These are phyloP conservation scores for Thalassoma bifasciatum DNA, from an alignment of 2,113 vertebrate species.

Conservation along the genomic window DNA sequence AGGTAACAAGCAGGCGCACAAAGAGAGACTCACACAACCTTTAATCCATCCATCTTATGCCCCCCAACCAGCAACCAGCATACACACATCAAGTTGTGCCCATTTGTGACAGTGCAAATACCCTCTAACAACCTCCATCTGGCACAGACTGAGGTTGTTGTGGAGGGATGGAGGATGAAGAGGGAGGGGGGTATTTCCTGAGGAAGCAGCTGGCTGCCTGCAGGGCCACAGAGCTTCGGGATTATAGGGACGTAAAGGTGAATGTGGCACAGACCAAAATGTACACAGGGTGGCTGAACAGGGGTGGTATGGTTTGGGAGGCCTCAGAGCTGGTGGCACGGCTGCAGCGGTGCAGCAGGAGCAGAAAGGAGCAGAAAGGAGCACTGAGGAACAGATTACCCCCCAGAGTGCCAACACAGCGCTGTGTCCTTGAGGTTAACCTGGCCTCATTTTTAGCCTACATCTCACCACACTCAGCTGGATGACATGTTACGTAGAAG, in stretches of 20 bases:
- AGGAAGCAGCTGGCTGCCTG: constrained; percentile 81
- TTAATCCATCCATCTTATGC: constrained; percentile 4
- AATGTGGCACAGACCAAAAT: constrained; percentile 64
- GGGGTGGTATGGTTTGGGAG: constrained; percentile 29
- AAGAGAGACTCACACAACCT: constrained; percentile 10
- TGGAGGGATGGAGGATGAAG: constrained; percentile 47
- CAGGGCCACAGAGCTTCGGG: constrained; percentile 55
- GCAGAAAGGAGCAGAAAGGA: constrained; percentile 22
- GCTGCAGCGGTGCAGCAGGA: background rate
- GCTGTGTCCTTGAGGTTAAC: constrained; percentile 59
- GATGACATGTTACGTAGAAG: constrained; percentile 15
- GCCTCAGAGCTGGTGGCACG: constrained; percentile 13
- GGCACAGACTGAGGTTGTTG: constrained; percentile 49
- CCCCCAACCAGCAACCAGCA: background rate
- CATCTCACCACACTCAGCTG: constrained; percentile 51
- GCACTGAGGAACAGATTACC: constrained; percentile 30
- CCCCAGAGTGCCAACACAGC: constrained; percentile 32
- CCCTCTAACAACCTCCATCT: constrained; percentile 70
- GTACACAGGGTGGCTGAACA: constrained; percentile 39
- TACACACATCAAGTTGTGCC: constrained; percentile 28
- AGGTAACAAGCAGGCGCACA: constrained; percentile 13
- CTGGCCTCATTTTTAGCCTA: constrained; percentile 65
- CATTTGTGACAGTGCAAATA: constrained; percentile 64
- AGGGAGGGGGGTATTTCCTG: constrained; percentile 71
- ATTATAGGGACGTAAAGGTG: constrained; percentile 70